These are phyloP conservation scores for Sarcoramphus papa DNA, from an alignment of 2,797 vertebrate genomes.

Conservation along the genomic window DNA sequence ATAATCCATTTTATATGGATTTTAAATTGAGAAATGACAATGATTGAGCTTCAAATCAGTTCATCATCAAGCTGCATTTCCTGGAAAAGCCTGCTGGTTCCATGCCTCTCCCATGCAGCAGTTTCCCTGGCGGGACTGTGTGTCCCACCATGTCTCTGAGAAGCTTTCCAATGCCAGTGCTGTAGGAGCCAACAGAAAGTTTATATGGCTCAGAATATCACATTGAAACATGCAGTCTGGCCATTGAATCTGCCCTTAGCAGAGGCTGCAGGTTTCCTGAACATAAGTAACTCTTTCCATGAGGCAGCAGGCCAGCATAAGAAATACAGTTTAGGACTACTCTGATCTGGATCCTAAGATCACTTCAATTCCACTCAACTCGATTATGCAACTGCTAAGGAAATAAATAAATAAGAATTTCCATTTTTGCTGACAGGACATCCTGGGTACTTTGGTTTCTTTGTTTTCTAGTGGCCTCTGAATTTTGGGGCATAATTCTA, in stretches of 20 bases:
- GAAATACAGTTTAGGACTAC: background rate
- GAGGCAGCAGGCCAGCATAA: accelerated
- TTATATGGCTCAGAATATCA: background rate
- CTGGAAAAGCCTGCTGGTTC: background rate
- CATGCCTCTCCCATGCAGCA: background rate
- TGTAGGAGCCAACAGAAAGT: background rate
- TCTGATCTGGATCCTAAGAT: background rate
- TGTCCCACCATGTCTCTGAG: background rate
- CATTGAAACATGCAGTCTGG: background rate
- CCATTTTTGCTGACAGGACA: background rate
- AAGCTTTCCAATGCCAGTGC: background rate
- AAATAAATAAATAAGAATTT: background rate
- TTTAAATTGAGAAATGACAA: background rate
- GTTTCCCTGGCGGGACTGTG: background rate
- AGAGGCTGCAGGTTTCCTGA: background rate
- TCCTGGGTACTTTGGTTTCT: background rate
- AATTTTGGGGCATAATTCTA: background rate
- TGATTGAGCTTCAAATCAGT: background rate
- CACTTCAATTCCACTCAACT: background rate
- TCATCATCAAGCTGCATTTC: background rate
- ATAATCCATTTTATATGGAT: background rate
- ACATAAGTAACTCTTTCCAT: background rate
- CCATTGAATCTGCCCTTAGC: background rate
- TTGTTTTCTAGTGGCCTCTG: background rate
- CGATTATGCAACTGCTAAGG: background rate